Evolutionary conservation across 1,140 invertebrate genomes (phyloP).

Genomic region (Capitella teleta): DNA sequence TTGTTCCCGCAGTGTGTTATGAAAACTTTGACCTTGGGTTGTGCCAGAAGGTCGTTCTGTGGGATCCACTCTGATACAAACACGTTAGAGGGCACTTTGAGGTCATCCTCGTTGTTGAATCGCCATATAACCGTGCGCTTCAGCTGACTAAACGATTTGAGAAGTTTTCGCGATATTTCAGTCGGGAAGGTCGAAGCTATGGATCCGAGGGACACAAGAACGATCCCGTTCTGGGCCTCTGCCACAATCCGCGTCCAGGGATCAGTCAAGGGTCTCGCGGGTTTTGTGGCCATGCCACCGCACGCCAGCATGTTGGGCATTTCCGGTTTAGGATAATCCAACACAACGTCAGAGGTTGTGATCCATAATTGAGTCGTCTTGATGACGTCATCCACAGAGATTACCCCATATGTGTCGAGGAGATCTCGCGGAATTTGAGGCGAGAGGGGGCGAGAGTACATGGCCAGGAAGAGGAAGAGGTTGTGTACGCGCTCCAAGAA

Average conservation of each 20-base stretch:
- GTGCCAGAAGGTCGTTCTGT: slow-evolving; percentile 7
- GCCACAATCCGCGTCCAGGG: not conserved
- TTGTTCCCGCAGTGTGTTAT: slow-evolving; percentile 61
- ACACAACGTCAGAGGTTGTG: not conserved
- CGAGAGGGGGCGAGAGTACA: not conserved
- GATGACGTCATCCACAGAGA: no score
- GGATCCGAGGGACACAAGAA: not conserved
- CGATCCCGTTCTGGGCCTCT: not conserved
- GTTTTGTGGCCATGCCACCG: not conserved
- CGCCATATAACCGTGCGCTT: not conserved
- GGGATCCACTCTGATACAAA: slow-evolving; percentile 41
- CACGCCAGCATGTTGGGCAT: not conserved
- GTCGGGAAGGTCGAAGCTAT: not conserved
- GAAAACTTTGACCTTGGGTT: slow-evolving; percentile 51
- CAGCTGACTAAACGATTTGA: not conserved
- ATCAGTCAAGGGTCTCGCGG: not conserved
- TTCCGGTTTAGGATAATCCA: not conserved
- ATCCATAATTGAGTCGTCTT: no score
- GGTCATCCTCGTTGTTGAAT: not conserved
- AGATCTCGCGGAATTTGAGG: not conserved
- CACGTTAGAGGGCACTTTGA: slow-evolving; percentile 45
- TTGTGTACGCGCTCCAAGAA: not conserved
- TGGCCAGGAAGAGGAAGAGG: not conserved
- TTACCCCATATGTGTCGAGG: not conserved
- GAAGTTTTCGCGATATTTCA: not conserved